phyloP scores from a whole-genome alignment of 2,113 vertebrate species.

The Petroica traversi region DNA sequence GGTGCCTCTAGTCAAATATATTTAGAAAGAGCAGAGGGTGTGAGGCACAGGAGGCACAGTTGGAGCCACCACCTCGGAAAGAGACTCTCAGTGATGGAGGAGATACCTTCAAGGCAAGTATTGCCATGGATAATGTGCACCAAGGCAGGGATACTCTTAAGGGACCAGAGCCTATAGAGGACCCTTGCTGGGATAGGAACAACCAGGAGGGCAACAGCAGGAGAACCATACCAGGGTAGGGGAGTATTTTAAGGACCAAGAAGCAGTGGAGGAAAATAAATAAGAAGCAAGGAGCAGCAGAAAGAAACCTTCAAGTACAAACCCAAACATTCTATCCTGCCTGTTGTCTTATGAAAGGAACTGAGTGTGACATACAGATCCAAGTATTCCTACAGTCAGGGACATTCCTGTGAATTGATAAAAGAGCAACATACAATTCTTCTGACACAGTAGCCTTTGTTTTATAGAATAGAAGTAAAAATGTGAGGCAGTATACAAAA shows the following conservation, averaged over 20 bases:
- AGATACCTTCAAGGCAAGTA: accelerated
- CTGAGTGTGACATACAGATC: neutral
- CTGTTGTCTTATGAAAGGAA: neutral
- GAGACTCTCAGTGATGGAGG: neutral
- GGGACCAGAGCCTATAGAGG: neutral
- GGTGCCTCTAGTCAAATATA: neutral
- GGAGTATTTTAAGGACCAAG: neutral
- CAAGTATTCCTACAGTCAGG: neutral
- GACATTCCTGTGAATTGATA: neutral
- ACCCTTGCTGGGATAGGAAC: neutral
- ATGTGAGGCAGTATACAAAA: neutral
- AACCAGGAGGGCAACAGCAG: neutral
- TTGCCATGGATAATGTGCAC: accelerated
- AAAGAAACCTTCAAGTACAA: neutral
- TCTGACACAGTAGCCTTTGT: neutral
- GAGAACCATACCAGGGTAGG: accelerated
- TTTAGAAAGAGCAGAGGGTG: neutral
- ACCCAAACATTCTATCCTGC: accelerated
- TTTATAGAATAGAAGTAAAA: neutral
- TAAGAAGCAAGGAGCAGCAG: neutral
- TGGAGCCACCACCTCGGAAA: neutral
- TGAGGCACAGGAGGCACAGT: neutral
- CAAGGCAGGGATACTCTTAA: neutral
- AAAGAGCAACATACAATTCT: neutral
- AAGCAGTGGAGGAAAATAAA: neutral